Base-by-base conservation (phyloP, 2,888 invertebrate species). In the Acrobeloides nanus region DNA sequence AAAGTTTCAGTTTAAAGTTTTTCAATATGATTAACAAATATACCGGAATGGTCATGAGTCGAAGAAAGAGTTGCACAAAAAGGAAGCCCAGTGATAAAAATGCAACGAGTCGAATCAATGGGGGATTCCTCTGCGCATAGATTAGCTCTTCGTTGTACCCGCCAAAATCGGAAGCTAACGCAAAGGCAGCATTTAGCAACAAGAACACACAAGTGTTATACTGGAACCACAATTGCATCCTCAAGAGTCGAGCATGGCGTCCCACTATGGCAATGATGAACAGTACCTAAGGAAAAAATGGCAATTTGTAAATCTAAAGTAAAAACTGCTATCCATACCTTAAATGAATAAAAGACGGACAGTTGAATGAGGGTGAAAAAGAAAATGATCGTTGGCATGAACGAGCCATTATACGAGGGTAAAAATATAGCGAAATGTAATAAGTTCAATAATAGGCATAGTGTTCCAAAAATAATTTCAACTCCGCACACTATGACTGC, bases 171-270 rank as follows among this genome's bases (percentile, higher is more conserved):
- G 71, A 66, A 1, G 71, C 65, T 17, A 71, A 45, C 6, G 70
- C 68, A 40, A 71, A 72, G 3, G 67, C 55, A 21, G 71, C 64
- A 41, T 71, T 68, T 31, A 71, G 54, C 7, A 71, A 59, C 10
- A 71, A 61, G 43, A 71, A 63, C n/a, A 72, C 71, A 32, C 71
- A 72, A 25, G 71, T 71, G 10, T 66, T 55, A 42, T 71, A 72
- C 47, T 66, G 71, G 47, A 72, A 71, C 39, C 71, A 53, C 26
- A 71, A 53, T 48, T 71, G 71, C 23, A 66, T 47, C n/a, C 52
- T 59, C 15, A 70, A 54, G 6, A 70, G 51, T 18, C 63, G 62
- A 23, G 64, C 55, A 27, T 61, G 59, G 20, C 60, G 48, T 35
- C 59, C 62, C 40, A 68, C 46, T n/a, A 70, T 62, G 34, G 66